Evolutionary conservation across 1,140 invertebrate genomes (phyloP).

Genomic region (Radopholus similis): DNA sequence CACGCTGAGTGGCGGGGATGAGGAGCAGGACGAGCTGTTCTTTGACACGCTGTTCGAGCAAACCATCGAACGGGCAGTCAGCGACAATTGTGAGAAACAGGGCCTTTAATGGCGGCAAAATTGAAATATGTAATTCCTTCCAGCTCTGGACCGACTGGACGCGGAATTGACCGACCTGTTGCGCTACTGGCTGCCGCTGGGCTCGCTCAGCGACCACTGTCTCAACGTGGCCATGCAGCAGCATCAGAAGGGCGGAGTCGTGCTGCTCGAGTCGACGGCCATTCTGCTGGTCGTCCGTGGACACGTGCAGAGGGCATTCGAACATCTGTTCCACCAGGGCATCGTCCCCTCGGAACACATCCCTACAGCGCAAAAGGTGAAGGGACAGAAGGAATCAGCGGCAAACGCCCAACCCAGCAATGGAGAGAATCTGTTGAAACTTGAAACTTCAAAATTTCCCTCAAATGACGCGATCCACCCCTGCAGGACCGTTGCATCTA

Average conservation of each 20-base stretch:
- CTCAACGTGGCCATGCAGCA: constrained; percentile 41
- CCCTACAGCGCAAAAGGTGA: too few species aligned
- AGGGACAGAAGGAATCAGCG: too few species aligned
- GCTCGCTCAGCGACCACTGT: constrained; percentile 43
- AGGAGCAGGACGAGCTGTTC: constrained; percentile 43
- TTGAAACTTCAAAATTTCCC: constrained; percentile 19
- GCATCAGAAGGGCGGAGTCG: neutral
- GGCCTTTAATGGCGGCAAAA: neutral
- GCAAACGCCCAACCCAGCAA: too few species aligned
- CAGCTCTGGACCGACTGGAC: constrained; percentile 16
- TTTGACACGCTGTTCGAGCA: constrained; percentile 45
- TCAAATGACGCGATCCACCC: constrained; percentile 1
- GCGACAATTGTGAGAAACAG: neutral
- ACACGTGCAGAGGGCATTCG: constrained; percentile 37
- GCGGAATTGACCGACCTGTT: constrained; percentile 26
- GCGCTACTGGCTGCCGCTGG: constrained; percentile 51
- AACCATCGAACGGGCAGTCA: constrained; percentile 1
- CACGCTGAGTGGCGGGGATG: constrained; percentile 40
- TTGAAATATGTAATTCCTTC: neutral
- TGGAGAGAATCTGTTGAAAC: too few species aligned
- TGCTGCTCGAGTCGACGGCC: constrained; percentile 18
- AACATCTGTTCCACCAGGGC: constrained; percentile 34
- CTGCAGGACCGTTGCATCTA: constrained; percentile 12
- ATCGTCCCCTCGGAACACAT: too few species aligned
- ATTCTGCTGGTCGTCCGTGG: constrained; percentile 35